Evolutionary conservation across 1,140 invertebrate species (phyloP).

Genomic region (Drosophila carrolli): DNA sequence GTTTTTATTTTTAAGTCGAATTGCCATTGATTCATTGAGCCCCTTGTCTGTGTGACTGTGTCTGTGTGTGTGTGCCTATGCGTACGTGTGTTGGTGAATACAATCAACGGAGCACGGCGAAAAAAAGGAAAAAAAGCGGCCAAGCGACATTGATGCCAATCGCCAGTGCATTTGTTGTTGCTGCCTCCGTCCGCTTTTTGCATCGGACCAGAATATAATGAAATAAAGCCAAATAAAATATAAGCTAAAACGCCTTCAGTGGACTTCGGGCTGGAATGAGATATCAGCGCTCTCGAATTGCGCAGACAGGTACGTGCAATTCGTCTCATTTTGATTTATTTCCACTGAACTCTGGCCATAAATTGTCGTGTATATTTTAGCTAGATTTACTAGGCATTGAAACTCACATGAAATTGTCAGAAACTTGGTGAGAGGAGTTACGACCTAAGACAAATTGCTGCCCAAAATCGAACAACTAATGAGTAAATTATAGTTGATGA

Average conservation of each 20-base stretch:
- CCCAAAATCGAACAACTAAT: slow-evolving; percentile 18
- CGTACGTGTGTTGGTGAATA: slow-evolving; percentile 32
- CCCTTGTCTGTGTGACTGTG: slow-evolving; percentile 32
- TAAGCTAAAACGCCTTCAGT: slow-evolving; percentile 75
- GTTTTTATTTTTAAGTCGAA: slow-evolving; percentile 48
- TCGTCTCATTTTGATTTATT: slow-evolving; percentile 69
- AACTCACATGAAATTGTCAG: slow-evolving; percentile 7
- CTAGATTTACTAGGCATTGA: slow-evolving; percentile 5
- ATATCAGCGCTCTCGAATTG: slow-evolving; percentile 40
- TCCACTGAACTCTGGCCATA: slow-evolving; percentile 39
- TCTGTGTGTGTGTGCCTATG: slow-evolving; percentile 23
- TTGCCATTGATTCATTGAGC: slow-evolving; percentile 61
- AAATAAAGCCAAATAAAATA: slow-evolving; percentile 54
- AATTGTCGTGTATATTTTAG: slow-evolving; percentile 32
- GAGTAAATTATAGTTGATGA: slow-evolving; percentile 4
- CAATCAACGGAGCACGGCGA: slow-evolving; percentile 22
- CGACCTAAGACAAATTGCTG: slow-evolving; percentile 17
- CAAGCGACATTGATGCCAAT: slow-evolving; percentile 81
- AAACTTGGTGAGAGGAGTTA: slow-evolving; percentile 19
- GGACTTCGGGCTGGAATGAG: slow-evolving; percentile 62
- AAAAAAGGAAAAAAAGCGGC: slow-evolving; percentile 58
- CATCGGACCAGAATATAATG: slow-evolving; percentile 57
- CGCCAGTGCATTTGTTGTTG: slow-evolving; percentile 54
- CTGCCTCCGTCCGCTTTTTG: slow-evolving; percentile 45
- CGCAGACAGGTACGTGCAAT: slow-evolving; percentile 69